A percentile compares a stretch with the other conserved stretches of the same genome.
phyloP scores from a whole-genome alignment of 2,113 vertebrate genomes.

The Chloropsis hardwickii region DNA sequence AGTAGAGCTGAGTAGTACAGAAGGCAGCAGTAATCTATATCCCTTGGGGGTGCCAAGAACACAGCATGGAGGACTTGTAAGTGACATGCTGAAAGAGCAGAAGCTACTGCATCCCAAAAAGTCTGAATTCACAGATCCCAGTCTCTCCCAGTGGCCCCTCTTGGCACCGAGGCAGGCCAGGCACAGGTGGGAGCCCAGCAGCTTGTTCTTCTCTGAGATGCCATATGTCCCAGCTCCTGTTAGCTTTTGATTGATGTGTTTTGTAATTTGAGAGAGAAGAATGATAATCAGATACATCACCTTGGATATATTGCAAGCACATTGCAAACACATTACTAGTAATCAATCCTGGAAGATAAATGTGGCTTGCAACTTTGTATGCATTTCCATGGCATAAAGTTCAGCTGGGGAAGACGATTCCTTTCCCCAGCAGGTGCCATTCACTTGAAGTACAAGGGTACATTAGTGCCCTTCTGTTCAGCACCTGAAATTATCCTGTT shows the following conservation, averaged over 20 bases:
- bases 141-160: neutral
- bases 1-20: neutral
- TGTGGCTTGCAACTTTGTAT: neutral
- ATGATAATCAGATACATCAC: neutral
- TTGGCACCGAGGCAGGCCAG: neutral
- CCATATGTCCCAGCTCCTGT: neutral
- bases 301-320: neutral
- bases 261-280: conserved; percentile 10
- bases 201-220: neutral
- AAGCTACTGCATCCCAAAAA: neutral
- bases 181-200: neutral
- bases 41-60: neutral
- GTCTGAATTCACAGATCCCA: neutral
- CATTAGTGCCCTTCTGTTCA: neutral
- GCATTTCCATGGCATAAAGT: neutral
- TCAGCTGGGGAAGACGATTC: neutral
- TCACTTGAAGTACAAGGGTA: neutral
- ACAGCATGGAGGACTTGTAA: neutral
- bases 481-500: neutral
- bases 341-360: neutral
- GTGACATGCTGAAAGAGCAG: neutral
- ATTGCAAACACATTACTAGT: accelerated
- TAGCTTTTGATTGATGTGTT: neutral
- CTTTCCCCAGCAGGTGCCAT: neutral
- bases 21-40: neutral